Evolutionary conservation across 2,113 vertebrate genomes (phyloP).

Genomic region (Pithys albifrons): DNA sequence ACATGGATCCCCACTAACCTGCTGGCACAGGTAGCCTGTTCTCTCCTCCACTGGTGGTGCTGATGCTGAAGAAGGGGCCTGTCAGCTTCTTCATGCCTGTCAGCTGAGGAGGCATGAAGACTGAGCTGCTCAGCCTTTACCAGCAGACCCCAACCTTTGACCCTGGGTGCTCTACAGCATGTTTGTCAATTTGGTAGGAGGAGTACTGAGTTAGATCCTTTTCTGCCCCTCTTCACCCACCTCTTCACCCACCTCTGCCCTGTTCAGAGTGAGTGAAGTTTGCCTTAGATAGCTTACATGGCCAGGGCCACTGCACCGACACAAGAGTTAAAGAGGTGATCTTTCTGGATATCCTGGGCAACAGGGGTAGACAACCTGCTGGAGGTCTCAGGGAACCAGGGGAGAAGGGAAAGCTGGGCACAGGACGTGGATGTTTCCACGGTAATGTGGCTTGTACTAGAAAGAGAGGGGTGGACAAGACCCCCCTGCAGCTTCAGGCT

Average conservation of each 20-base stretch:
- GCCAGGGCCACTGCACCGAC: neutral
- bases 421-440: too few species aligned
- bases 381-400: neutral
- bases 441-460: neutral
- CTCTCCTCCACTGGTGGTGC: neutral
- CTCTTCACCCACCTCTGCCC: neutral
- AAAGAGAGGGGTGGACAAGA: fast-evolving
- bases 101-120: neutral
- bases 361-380: neutral
- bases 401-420: neutral
- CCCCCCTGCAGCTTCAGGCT: neutral
- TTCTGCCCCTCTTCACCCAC: neutral
- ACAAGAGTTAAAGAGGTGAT: neutral
- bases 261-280: neutral
- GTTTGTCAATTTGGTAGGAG: neutral
- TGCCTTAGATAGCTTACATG: too few species aligned
- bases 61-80: neutral
- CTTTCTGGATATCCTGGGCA: neutral
- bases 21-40: neutral
- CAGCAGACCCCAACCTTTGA: neutral
- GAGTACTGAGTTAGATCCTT: neutral
- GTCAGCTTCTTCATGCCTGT: neutral
- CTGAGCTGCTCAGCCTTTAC: neutral
- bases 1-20: neutral
- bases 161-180: neutral